Evolutionary conservation across 2,888 invertebrate species (phyloP).

Genomic region (Peribatodes rhomboidaria): DNA sequence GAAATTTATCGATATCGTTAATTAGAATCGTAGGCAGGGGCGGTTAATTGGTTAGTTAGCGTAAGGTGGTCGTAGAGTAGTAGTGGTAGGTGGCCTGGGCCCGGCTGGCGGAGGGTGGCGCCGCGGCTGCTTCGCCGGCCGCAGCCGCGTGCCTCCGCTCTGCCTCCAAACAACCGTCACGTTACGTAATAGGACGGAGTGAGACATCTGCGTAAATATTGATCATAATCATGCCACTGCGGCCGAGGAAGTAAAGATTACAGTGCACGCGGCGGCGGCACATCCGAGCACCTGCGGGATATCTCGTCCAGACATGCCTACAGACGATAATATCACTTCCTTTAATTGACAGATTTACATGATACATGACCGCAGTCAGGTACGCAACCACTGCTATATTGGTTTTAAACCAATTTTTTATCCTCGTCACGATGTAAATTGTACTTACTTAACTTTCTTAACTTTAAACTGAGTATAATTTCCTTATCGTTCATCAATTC

Average conservation of each 20-base stretch:
- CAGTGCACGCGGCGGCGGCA: constrained; percentile 64
- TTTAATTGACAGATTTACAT: not conserved
- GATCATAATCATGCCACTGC: constrained; percentile 76
- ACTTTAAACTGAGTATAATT: not conserved
- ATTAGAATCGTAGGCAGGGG: constrained; percentile 44
- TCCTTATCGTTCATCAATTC: not conserved
- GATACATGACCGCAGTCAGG: not conserved
- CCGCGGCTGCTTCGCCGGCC: constrained; percentile 17
- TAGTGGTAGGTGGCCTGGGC: constrained; percentile 29
- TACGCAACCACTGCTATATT: not conserved
- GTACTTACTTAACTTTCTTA: too few relatives aligned
- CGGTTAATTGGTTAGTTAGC: constrained; percentile 46
- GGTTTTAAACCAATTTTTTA: not conserved
- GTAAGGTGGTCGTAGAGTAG: constrained; percentile 24
- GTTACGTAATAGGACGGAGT: constrained; percentile 75
- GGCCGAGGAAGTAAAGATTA: constrained; percentile 62
- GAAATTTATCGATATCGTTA: constrained; percentile 36
- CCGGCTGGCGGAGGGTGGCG: constrained; percentile 11
- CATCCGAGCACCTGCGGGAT: constrained; percentile 61
- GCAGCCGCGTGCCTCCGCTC: constrained; percentile 25
- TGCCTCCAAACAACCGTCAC: constrained; percentile 62
- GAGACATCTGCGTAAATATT: constrained; percentile 82
- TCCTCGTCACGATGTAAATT: not conserved
- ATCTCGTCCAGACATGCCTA: constrained; percentile 30
- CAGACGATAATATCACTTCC: constrained; percentile 14